A percentile compares a stretch with the other conserved stretches of the same genome.
These are phyloP conservation scores for Calliscelio sp. DNA, from an alignment of 2,888 invertebrate species.

Conservation along the genomic window DNA sequence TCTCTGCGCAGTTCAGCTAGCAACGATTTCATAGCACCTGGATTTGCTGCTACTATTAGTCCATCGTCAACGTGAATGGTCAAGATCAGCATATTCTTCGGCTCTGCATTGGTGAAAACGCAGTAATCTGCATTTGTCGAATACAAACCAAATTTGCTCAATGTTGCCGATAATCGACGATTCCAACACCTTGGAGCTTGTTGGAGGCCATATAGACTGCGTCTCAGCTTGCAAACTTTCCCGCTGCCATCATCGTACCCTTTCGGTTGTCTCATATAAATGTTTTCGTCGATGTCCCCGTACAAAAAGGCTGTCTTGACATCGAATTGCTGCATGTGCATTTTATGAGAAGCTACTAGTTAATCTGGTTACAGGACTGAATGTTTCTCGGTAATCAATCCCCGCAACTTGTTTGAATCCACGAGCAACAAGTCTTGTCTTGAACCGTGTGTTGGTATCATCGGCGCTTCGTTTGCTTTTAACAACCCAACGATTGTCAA, in stretches of 20 bases:
- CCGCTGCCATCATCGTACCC: constrained; percentile 78
- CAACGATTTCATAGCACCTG: not conserved
- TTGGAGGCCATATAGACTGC: constrained; percentile 82
- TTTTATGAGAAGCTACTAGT: constrained; percentile 72
- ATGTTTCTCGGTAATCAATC: constrained; percentile 79
- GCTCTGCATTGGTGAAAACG: constrained; percentile 73
- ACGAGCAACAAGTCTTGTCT: constrained; percentile 78
- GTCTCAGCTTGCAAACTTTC: constrained; percentile 79
- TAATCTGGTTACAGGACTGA: constrained; percentile 78
- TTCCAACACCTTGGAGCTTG: constrained; percentile 82
- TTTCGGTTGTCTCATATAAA: constrained; percentile 81
- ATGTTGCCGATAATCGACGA: constrained; percentile 74
- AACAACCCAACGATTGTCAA: constrained; percentile 36
- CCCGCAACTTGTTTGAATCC: constrained; percentile 76
- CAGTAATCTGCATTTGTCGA: constrained; percentile 67
- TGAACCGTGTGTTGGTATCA: constrained; percentile 73
- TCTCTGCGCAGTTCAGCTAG: not conserved
- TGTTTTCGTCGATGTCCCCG: constrained; percentile 69
- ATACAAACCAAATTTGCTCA: constrained; percentile 75
- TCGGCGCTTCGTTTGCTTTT: constrained; percentile 70
- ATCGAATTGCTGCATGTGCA: constrained; percentile 77
- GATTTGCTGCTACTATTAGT: constrained; percentile 47
- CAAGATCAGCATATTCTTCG: constrained; percentile 72
- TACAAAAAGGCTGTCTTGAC: constrained; percentile 78
- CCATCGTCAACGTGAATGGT: constrained; percentile 81